A percentile compares a stretch with the other conserved stretches of the same genome.
phyloP scores from a whole-genome alignment of 2,113 vertebrate species.

The Aix galericulata region DNA sequence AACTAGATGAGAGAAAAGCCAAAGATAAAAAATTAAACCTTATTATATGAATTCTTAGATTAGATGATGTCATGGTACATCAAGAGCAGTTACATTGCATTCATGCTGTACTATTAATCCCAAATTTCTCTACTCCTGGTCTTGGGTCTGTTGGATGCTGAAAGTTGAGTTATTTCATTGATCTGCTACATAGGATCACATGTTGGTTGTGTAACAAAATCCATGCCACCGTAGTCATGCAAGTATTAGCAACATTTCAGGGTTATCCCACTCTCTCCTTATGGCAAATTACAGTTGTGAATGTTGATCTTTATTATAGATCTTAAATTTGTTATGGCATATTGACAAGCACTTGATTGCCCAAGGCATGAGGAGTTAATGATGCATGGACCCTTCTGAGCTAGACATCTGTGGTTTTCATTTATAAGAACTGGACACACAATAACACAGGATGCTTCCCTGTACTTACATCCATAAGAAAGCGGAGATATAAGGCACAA shows the following conservation, averaged over 20 bases:
- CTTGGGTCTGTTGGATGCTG: neutral
- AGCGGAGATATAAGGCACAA: neutral
- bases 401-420: neutral
- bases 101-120: neutral
- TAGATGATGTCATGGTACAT: neutral
- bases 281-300: neutral
- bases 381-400: neutral
- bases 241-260: neutral
- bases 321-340: neutral
- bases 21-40: neutral
- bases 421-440: neutral
- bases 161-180: neutral
- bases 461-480: neutral
- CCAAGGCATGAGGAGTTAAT: neutral
- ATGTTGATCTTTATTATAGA: neutral
- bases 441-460: neutral
- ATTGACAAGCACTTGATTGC: neutral
- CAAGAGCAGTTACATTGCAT: neutral
- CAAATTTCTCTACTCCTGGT: neutral
- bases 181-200: neutral
- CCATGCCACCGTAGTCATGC: neutral
- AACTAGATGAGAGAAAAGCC: neutral
- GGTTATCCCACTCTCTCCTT: neutral
- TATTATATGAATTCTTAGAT: neutral
- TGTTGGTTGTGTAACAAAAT: neutral